phyloP scores from a whole-genome alignment of 2,888 invertebrate genomes.

The Oeneis ivallda region DNA sequence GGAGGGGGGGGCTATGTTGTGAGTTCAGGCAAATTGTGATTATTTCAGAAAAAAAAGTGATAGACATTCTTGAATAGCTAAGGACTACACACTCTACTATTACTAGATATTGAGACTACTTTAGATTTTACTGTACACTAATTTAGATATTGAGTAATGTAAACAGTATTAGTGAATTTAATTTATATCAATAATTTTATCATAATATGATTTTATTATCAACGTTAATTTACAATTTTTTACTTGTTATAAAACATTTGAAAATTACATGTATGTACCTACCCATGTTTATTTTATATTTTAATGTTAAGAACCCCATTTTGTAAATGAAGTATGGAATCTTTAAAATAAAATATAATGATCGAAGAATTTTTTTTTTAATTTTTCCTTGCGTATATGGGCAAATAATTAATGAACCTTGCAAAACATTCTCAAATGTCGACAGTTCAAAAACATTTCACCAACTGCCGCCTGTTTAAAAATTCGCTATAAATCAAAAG shows the following conservation, averaged over 20 bases:
- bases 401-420: neutral
- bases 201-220: neutral
- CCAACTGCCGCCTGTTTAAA: no score
- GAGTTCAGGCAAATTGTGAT: no score
- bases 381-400: neutral
- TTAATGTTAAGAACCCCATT: neutral
- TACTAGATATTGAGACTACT: no score
- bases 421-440: neutral
- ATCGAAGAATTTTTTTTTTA: neutral
- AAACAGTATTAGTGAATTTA: conserved; percentile 8
- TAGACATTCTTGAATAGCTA: no score
- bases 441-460: neutral
- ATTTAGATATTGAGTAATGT: neutral
- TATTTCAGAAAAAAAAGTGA: no score
- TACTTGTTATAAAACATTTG: neutral
- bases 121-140: no score
- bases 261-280: neutral
- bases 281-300: conserved; percentile 1
- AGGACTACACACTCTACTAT: no score
- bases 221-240: neutral
- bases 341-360: neutral
- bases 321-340: neutral
- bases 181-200: no score
- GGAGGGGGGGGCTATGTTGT: no score
- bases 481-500: no score